These are phyloP conservation scores for Rutpela maculata DNA, from an alignment of 2,888 invertebrate genomes.

Conservation along the genomic window DNA sequence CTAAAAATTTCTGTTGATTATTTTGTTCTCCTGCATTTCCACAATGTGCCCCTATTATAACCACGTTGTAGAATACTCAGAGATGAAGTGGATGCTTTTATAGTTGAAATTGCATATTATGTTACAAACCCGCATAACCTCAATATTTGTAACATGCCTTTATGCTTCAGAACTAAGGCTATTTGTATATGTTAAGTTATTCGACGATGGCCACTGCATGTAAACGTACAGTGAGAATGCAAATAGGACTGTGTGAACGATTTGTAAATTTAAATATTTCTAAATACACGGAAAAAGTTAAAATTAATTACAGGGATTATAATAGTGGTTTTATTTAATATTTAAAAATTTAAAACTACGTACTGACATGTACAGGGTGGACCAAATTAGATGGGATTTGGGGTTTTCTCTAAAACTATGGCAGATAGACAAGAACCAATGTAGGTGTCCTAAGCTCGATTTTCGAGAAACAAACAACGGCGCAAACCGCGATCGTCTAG, in stretches of 20 bases:
- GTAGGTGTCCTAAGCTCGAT: too few relatives aligned
- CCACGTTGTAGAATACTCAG: neutral
- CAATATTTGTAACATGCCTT: neutral
- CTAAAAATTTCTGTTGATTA: conserved; percentile 4
- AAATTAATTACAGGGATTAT: too few relatives aligned
- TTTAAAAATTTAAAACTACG: too few relatives aligned
- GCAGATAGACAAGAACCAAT: too few relatives aligned
- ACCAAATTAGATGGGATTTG: too few relatives aligned
- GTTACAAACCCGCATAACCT: neutral
- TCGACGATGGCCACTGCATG: neutral
- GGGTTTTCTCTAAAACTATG: too few relatives aligned
- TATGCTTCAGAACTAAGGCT: neutral
- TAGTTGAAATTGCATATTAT: conserved; percentile 10
- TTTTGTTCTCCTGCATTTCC: conserved; percentile 4
- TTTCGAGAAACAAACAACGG: too few relatives aligned
- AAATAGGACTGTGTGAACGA: neutral
- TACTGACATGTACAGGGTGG: too few relatives aligned
- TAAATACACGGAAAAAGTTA: neutral
- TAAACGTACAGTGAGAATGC: neutral
- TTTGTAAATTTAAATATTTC: neutral
- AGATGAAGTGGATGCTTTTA: conserved; percentile 13
- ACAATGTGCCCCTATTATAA: conserved; percentile 10
- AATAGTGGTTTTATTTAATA: too few relatives aligned
- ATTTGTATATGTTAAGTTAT: neutral
- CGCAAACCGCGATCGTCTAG: too few relatives aligned